A percentile compares a stretch with the other conserved stretches of the same genome.
phyloP scores from a whole-genome alignment of 1,140 invertebrate genomes.

The Drosophila pallidifrons region DNA sequence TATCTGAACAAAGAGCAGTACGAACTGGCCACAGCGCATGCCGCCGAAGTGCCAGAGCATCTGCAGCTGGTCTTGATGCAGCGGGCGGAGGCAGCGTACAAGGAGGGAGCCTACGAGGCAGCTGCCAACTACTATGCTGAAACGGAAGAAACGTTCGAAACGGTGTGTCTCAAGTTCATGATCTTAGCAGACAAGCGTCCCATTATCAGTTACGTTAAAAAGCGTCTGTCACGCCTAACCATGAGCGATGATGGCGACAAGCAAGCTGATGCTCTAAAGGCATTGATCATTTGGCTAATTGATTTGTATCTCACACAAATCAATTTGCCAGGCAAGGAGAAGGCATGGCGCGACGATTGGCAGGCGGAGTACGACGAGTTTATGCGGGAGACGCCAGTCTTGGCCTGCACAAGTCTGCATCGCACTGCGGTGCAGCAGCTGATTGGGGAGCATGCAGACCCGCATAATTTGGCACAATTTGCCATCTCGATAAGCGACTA shows the following conservation, averaged over 20 bases:
- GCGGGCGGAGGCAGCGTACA: slow-evolving; percentile 95
- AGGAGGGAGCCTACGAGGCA: slow-evolving; percentile 91
- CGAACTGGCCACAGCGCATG: slow-evolving; percentile 93
- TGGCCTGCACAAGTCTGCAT: slow-evolving; percentile 91
- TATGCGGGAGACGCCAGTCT: slow-evolving; percentile 88
- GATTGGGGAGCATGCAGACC: slow-evolving; percentile 96
- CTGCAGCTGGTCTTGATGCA: slow-evolving; percentile 94
- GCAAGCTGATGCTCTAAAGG: slow-evolving; percentile 89
- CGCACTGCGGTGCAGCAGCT: slow-evolving; percentile 93
- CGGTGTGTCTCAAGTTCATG: slow-evolving; percentile 96
- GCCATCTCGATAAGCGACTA: slow-evolving; percentile 94
- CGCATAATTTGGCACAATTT: slow-evolving; percentile 93
- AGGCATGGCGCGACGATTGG: slow-evolving; percentile 84
- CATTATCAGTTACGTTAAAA: slow-evolving; percentile 93
- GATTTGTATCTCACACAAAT: slow-evolving; percentile 96
- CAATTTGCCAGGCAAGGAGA: slow-evolving; percentile 86
- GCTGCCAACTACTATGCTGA: slow-evolving; percentile 95
- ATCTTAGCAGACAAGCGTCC: slow-evolving; percentile 93
- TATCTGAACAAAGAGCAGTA: slow-evolving; percentile 95
- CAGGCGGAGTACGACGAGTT: slow-evolving; percentile 91
- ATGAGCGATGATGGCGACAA: slow-evolving; percentile 87
- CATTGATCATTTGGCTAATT: slow-evolving; percentile 96
- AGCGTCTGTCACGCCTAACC: slow-evolving; percentile 87
- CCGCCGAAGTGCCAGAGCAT: slow-evolving; percentile 91
- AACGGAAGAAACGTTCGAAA: slow-evolving; percentile 96